phyloP scores from a whole-genome alignment of 1,140 invertebrate genomes.

The Drosophila ficusphila region DNA sequence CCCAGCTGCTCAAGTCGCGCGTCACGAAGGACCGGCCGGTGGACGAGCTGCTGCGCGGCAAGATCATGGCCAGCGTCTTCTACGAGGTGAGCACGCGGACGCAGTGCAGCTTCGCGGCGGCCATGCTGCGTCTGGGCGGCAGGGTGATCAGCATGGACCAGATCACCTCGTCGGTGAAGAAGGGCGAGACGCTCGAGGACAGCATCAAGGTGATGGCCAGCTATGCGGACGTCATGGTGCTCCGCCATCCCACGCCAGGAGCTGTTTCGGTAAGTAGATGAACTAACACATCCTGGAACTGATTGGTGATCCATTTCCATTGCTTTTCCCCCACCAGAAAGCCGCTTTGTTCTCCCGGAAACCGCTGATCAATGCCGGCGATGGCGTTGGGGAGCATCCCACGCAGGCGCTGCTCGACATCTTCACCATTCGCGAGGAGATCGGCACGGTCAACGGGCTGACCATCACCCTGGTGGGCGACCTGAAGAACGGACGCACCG shows the following conservation, averaged over 20 bases:
- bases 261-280: slow-evolving; percentile 91
- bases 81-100: slow-evolving; percentile 99
- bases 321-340: slow-evolving; percentile 87
- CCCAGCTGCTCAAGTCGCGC: slow-evolving; percentile 92
- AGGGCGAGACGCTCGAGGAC: slow-evolving; percentile 98
- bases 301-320: too few species aligned
- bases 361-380: slow-evolving; percentile 98
- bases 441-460: slow-evolving; percentile 98
- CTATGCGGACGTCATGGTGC: slow-evolving; percentile 96
- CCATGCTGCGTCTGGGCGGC: slow-evolving; percentile 98
- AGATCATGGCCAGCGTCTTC: slow-evolving; percentile 98
- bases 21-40: slow-evolving; percentile 93
- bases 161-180: slow-evolving; percentile 95
- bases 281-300: neutral
- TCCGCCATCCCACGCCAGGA: slow-evolving; percentile 96
- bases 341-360: slow-evolving; percentile 92
- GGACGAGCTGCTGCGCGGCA: slow-evolving; percentile 95
- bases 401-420: slow-evolving; percentile 98
- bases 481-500: slow-evolving; percentile 98
- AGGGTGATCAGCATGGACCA: slow-evolving; percentile 95
- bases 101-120: slow-evolving; percentile 96
- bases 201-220: slow-evolving; percentile 93
- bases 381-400: slow-evolving; percentile 99
- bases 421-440: slow-evolving; percentile 99
- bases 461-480: slow-evolving; percentile 98